Conservation (phyloP, 2,113 vertebrate genomes). For the Fulmarus glacialis region DNA sequence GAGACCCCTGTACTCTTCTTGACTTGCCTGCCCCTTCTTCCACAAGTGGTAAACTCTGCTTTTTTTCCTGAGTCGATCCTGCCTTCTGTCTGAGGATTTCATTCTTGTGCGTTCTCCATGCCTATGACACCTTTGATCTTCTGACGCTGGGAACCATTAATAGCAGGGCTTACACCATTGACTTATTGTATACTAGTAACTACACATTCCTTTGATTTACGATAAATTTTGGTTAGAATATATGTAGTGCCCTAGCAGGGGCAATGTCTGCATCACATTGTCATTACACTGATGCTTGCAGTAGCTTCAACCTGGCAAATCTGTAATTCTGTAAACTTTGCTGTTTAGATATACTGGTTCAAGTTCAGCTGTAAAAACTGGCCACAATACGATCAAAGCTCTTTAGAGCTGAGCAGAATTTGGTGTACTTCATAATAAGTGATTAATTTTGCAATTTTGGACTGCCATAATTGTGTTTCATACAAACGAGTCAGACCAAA, state of each 20-base stretch:
- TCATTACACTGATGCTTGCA: background rate
- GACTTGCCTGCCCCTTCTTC: too few relatives aligned
- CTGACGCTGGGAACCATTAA: background rate
- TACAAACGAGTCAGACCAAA: background rate
- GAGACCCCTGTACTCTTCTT: too few relatives aligned
- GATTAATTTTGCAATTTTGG: background rate
- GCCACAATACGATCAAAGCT: background rate
- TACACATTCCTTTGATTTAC: slow-evolving; percentile 32
- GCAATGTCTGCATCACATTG: background rate
- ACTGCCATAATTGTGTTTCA: background rate
- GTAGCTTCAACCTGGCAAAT: background rate
- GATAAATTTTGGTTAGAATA: background rate
- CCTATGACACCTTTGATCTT: background rate
- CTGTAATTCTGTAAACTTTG: slow-evolving; percentile 18
- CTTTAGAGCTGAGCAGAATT: background rate
- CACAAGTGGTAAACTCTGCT: too few relatives aligned
- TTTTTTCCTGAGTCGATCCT: background rate
- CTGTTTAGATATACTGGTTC: background rate
- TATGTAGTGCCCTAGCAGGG: background rate
- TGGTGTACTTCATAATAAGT: background rate
- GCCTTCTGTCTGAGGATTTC: background rate
- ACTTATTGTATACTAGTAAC: background rate
- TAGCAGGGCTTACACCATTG: background rate
- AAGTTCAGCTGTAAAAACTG: background rate
- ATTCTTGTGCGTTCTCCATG: background rate